These are phyloP conservation scores for Lethenteron camtschaticum DNA, from an alignment of 2,113 vertebrate species.

Conservation along the genomic window DNA sequence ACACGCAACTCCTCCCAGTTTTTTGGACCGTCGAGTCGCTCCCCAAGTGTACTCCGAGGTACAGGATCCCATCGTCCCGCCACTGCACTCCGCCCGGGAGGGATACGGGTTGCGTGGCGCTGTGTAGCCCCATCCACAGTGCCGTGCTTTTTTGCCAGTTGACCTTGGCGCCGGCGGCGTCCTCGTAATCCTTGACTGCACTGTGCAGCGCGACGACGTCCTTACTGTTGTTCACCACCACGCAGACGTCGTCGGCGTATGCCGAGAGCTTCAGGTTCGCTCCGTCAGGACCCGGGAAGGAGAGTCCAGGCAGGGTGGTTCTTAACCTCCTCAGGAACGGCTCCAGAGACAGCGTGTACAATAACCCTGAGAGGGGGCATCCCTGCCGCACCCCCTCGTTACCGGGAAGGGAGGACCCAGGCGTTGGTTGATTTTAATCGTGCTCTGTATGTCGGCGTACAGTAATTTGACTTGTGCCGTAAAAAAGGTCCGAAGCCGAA, in stretches of 20 bases:
- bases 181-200: not conserved
- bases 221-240: not conserved
- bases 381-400: not conserved
- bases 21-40: not conserved
- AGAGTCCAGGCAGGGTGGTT: not conserved
- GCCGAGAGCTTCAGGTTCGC: not conserved
- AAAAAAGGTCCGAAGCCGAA: not conserved
- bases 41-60: not conserved
- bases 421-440: not conserved
- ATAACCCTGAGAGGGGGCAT: not conserved
- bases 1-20: not conserved
- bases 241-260: not conserved
- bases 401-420: not conserved
- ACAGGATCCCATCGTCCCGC: not conserved
- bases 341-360: not conserved
- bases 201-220: not conserved
- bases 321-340: not conserved
- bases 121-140: not conserved
- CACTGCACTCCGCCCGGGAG: not conserved
- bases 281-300: not conserved
- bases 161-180: not conserved
- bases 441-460: not conserved
- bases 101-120: not conserved
- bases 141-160: not conserved
- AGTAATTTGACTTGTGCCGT: not conserved